Evolutionary conservation across 2,888 invertebrate genomes (phyloP).

Genomic region (Perizoma affinitatum): DNA sequence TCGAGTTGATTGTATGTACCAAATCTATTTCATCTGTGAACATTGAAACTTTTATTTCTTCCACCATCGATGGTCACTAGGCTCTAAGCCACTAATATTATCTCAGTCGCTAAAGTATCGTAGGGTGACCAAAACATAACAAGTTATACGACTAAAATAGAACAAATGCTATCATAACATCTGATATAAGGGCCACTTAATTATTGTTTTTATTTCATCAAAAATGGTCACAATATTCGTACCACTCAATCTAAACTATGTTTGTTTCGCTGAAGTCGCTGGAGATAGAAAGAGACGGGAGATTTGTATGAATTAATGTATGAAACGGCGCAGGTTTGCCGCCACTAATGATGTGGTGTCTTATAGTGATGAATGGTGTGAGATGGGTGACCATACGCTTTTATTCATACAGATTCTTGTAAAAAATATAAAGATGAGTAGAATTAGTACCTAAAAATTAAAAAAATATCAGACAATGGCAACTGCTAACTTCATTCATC

Average conservation of each 20-base stretch:
- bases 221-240: conserved; percentile 22
- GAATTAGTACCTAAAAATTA: too few relatives aligned
- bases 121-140: too few relatives aligned
- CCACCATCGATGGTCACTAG: too few relatives aligned
- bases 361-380: conserved; percentile 27
- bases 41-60: too few relatives aligned
- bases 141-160: too few relatives aligned
- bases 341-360: conserved; percentile 33
- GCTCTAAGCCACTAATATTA: too few relatives aligned
- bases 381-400: conserved; percentile 17
- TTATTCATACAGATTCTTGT: not conserved
- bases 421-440: not conserved
- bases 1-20: too few relatives aligned
- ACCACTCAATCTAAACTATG: conserved; percentile 21
- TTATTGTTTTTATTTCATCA: conserved; percentile 5
- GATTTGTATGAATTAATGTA: conserved; percentile 35
- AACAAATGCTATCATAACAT: not conserved
- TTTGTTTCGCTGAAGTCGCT: conserved; percentile 7
- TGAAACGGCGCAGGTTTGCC: conserved; percentile 25
- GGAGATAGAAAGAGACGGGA: conserved; percentile 17
- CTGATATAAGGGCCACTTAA: conserved; percentile 8
- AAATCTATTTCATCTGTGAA: too few relatives aligned
- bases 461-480: too few relatives aligned
- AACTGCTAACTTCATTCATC: too few relatives aligned
- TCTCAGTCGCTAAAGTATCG: too few relatives aligned